Base-by-base conservation (phyloP, 2,888 invertebrate genomes). In the Oscheius onirici region DNA sequence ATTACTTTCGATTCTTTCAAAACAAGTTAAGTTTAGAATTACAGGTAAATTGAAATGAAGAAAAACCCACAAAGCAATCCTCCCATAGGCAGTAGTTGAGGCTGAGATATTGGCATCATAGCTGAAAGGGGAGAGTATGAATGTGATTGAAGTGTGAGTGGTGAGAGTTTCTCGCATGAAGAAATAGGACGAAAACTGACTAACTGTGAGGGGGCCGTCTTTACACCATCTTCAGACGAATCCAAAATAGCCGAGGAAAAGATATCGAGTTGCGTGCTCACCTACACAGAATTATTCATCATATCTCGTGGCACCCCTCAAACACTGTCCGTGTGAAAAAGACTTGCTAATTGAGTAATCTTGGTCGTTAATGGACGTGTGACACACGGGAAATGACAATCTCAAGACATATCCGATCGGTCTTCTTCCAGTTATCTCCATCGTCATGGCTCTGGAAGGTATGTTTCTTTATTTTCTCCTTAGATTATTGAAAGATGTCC, bases 181-280 rank as follows among this genome's bases (percentile, higher is more conserved):
- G 41, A 22, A 20, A 24, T 11, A n/a, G 43, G 22, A 10, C 60
- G 60, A 44, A 20, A 22, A 26, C 60, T 20, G 22, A 22, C 43
- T 17, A 17, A 43, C 49, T 49, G 17, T 49, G 49, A 22, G n/a
- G 49, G 49, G 49, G 20, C 10, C n/a, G 44, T 3, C 34, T 34
- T 34, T 34, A 34, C 34, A 34, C 5, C 34, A 34, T 3, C 34
- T 3, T 3, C 8, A 34, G 34, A 34, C 34, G 34, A 34, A 8
- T 34, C 34, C 34, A 34, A 34, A 34, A 34, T 17, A 17, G 17
- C 15, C 44, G 44, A 44, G 2, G 44, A 44, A 10, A 22, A 10
- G 8, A 17, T 44, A 63, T 63, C 49, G 63, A 49, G 63, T 63
- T 63, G 63, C 63, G 63, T 63, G 63, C 28, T 26, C 63, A 63